Evolutionary conservation across 2,797 vertebrate genomes (phyloP).

Genomic region (Neostethus bicornis): DNA sequence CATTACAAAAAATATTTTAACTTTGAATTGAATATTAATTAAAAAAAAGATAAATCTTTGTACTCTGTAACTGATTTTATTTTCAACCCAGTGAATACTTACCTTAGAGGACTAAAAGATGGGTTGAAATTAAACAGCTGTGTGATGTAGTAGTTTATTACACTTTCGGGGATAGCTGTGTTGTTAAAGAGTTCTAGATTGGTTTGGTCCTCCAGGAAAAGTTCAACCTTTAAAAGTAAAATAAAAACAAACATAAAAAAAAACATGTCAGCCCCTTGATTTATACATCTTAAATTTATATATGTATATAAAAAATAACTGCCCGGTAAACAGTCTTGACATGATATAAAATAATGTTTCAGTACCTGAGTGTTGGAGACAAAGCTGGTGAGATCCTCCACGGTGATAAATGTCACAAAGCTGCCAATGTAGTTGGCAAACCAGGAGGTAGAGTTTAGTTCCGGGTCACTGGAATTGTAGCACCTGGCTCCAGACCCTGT

Average conservation of each 20-base stretch:
- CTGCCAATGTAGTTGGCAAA: constrained; percentile 64
- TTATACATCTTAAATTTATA: too few relatives aligned
- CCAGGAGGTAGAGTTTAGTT: constrained; percentile 73
- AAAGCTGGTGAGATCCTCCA: constrained; percentile 61
- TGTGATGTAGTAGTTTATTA: constrained; percentile 56
- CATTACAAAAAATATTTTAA: not conserved
- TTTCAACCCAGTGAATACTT: constrained; percentile 11
- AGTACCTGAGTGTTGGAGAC: constrained; percentile 53
- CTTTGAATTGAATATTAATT: not conserved
- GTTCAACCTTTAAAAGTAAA: constrained; percentile 41
- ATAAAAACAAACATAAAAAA: too few relatives aligned
- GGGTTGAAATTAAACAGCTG: constrained; percentile 55
- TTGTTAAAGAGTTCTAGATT: constrained; percentile 74
- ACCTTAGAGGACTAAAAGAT: constrained; percentile 55
- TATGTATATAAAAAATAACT: too few relatives aligned
- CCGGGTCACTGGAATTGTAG: constrained; percentile 57
- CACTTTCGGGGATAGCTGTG: constrained; percentile 36
- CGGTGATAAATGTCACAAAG: constrained; percentile 67
- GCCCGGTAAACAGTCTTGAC: too few relatives aligned
- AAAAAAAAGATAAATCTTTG: not conserved
- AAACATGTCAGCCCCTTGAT: not conserved
- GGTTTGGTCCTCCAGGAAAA: constrained; percentile 60
- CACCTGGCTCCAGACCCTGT: constrained; percentile 66
- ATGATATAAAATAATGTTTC: too few relatives aligned
- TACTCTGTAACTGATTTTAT: too few relatives aligned